These are phyloP conservation scores for Gorsachius goisagi DNA, from an alignment of 2,113 vertebrate genomes.

Conservation along the genomic window DNA sequence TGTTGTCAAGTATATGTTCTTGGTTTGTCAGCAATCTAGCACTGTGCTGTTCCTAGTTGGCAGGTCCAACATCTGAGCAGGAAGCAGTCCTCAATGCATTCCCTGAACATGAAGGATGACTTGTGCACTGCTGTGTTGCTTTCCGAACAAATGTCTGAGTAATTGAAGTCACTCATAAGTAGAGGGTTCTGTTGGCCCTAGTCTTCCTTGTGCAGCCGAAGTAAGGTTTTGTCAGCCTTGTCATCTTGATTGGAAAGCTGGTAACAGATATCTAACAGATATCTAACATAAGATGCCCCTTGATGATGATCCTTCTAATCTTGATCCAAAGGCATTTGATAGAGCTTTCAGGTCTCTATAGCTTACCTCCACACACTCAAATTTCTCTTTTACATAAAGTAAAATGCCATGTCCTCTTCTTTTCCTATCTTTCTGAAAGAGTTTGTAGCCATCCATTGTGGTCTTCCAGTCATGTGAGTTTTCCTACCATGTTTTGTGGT, in stretches of 20 bases:
- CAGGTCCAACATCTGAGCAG: neutral
- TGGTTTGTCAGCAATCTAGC: neutral
- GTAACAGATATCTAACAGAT: neutral
- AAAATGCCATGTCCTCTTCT: neutral
- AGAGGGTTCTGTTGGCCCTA: neutral
- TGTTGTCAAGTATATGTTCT: neutral
- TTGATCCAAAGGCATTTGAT: no score
- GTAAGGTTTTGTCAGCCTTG: neutral
- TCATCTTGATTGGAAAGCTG: neutral
- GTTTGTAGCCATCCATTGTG: neutral
- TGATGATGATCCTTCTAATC: neutral
- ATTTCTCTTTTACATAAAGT: neutral
- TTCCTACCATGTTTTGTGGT: neutral
- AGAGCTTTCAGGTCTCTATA: neutral
- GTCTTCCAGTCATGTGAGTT: neutral
- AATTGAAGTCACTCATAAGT: neutral
- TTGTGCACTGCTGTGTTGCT: neutral
- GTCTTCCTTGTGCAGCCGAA: no score
- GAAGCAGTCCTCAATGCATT: neutral
- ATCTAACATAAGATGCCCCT: neutral
- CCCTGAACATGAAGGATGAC: neutral
- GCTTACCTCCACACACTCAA: neutral
- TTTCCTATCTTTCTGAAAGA: neutral
- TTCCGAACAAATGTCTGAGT: neutral
- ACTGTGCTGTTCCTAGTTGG: neutral